Conservation (phyloP, 1,140 invertebrate species). For the Ceratina calcarata region DNA sequence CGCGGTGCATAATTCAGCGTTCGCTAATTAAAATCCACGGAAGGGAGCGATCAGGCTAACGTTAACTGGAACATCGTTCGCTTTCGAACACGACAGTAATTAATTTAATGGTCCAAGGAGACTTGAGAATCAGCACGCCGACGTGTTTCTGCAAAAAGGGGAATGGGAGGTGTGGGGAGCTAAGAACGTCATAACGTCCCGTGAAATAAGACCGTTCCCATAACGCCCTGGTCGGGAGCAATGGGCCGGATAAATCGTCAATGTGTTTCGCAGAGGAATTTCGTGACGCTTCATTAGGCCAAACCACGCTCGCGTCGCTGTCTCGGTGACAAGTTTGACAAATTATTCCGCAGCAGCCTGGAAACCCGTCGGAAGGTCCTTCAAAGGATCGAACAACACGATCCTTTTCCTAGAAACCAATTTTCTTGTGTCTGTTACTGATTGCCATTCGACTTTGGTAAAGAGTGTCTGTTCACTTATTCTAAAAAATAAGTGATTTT, state of each 20-base stretch:
- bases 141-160: conserved; percentile 31
- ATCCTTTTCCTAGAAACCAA: conserved; percentile 11
- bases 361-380: conserved; percentile 40
- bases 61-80: conserved; percentile 43
- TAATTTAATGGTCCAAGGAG: conserved; percentile 28
- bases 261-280: conserved; percentile 76
- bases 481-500: too few relatives aligned
- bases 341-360: conserved; percentile 70
- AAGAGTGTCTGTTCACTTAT: too few relatives aligned
- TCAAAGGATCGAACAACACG: conserved; percentile 30
- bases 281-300: conserved; percentile 78
- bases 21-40: conserved; percentile 45
- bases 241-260: conserved; percentile 74
- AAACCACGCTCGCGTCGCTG: conserved; percentile 67
- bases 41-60: conserved; percentile 29
- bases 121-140: conserved; percentile 21
- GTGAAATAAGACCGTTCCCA: conserved; percentile 68
- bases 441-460: too few relatives aligned
- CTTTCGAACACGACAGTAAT: conserved; percentile 37
- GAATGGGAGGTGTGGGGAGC: conserved; percentile 37
- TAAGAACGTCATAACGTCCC: conserved; percentile 50
- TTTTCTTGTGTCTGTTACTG: background rate
- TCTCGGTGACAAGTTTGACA: conserved; percentile 78
- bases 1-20: conserved; percentile 32
- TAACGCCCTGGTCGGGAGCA: conserved; percentile 58